Conservation (phyloP, 2,888 invertebrate species). For the Sarcophaga variegata region DNA sequence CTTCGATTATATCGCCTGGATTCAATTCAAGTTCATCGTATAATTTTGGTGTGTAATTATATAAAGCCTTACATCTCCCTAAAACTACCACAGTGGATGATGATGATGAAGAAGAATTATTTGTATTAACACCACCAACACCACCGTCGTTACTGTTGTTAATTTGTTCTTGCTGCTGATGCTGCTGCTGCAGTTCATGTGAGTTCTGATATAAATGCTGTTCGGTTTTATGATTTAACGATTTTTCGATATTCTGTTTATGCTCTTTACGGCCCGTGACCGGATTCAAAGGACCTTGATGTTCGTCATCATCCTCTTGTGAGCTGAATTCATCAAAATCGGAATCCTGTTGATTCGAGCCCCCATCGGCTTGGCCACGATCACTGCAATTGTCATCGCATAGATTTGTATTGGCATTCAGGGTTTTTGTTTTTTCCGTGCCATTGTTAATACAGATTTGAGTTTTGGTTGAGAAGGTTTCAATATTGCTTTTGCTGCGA, state of each 20-base stretch:
- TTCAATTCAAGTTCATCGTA: constrained; percentile 91
- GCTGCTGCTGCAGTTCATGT: constrained; percentile 54
- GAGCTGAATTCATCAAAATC: constrained; percentile 94
- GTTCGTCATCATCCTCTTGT: constrained; percentile 85
- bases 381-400: constrained; percentile 77
- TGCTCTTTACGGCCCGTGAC: constrained; percentile 65
- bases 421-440: constrained; percentile 71
- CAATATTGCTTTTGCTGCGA: constrained; percentile 81
- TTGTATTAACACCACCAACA: too few relatives aligned
- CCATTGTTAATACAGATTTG: constrained; percentile 74
- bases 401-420: constrained; percentile 69
- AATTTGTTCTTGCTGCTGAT: constrained; percentile 54
- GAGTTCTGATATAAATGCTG: constrained; percentile 71
- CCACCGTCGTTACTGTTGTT: constrained; percentile 36
- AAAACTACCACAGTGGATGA: constrained; percentile 78
- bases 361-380: constrained; percentile 86
- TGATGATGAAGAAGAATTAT: constrained; percentile 4
- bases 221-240: constrained; percentile 65
- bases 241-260: constrained; percentile 69
- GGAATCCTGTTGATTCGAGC: constrained; percentile 93
- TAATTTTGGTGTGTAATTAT: constrained; percentile 92
- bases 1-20: constrained; percentile 92
- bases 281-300: constrained; percentile 71
- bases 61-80: constrained; percentile 92
- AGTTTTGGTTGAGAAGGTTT: constrained; percentile 77